A percentile compares a stretch with the other conserved stretches of the same genome.
These are phyloP conservation scores for Neoarius graeffei DNA, from an alignment of 2,113 vertebrate genomes.

Conservation along the genomic window DNA sequence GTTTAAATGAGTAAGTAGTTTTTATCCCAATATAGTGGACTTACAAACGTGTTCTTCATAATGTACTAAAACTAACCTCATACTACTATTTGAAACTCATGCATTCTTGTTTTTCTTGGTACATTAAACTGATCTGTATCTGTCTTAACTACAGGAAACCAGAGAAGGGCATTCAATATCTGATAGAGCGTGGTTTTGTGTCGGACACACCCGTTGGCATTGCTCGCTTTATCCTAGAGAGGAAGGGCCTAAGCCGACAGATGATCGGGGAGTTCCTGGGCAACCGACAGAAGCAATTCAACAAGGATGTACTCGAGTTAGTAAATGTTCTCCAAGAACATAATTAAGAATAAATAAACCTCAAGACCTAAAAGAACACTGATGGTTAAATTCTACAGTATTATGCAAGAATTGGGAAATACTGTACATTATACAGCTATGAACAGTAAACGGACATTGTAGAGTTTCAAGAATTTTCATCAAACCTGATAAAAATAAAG, in stretches of 20 bases:
- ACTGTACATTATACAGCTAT: not conserved
- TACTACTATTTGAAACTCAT: not conserved
- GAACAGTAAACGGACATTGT: not conserved
- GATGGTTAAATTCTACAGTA: not conserved
- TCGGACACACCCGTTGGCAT: conserved; percentile 92
- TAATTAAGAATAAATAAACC: not conserved
- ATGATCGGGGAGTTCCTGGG: conserved; percentile 98
- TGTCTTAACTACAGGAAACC: conserved; percentile 81
- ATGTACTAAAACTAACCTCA: not conserved
- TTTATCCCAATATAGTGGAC: not conserved
- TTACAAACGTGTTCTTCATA: not conserved
- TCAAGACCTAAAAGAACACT: not conserved
- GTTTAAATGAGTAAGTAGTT: not conserved
- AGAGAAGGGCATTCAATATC: conserved; percentile 94
- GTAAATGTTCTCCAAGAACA: conserved; percentile 46
- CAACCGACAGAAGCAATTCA: conserved; percentile 93
- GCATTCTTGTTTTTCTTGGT: not conserved
- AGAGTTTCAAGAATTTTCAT: not conserved
- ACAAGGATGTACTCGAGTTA: conserved; percentile 93
- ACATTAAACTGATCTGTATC: not conserved
- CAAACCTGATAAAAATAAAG: not conserved
- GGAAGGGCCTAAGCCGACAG: conserved; percentile 92
- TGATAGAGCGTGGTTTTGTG: conserved; percentile 90
- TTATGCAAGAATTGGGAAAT: not conserved
- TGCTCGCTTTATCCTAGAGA: conserved; percentile 91